Evolutionary conservation across 2,113 vertebrate species (phyloP).

Genomic region (Candoia aspera): DNA sequence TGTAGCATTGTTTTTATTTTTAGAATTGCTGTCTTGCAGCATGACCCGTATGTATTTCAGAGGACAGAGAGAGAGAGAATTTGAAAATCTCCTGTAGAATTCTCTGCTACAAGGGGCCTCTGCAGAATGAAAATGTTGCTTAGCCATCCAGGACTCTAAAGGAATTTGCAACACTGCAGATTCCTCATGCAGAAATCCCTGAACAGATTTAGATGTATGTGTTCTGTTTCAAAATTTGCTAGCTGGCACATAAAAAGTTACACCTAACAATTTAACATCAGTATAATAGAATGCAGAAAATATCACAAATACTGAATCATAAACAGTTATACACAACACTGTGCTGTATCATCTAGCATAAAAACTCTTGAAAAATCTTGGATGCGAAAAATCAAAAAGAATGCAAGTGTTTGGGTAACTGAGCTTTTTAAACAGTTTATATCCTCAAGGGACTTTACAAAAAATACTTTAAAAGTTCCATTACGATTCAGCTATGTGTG

Average conservation of each 20-base stretch:
- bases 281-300: slow-evolving; percentile 22
- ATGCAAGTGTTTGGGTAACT: not conserved
- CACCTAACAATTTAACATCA: not conserved
- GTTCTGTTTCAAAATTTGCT: not conserved
- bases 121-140: not conserved
- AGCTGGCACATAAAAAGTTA: not conserved
- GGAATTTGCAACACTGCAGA: slow-evolving; percentile 23
- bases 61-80: not conserved
- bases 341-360: not conserved
- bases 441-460: not conserved
- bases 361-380: not conserved
- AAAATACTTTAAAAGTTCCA: not conserved
- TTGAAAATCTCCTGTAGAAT: not conserved
- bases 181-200: slow-evolving; percentile 11
- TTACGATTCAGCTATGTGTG: not conserved
- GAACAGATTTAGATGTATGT: not conserved
- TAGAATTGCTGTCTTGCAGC: not conserved
- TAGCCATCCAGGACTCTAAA: not conserved
- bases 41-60: not conserved
- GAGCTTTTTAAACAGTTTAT: not conserved
- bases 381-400: not conserved
- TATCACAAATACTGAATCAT: not conserved
- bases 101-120: not conserved
- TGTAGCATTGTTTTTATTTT: not conserved
- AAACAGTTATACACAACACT: not conserved